Evolutionary conservation across 2,888 invertebrate species (phyloP), one percentile per base, ranked within the genome.

Genomic region (Campoplex nolae): DNA sequence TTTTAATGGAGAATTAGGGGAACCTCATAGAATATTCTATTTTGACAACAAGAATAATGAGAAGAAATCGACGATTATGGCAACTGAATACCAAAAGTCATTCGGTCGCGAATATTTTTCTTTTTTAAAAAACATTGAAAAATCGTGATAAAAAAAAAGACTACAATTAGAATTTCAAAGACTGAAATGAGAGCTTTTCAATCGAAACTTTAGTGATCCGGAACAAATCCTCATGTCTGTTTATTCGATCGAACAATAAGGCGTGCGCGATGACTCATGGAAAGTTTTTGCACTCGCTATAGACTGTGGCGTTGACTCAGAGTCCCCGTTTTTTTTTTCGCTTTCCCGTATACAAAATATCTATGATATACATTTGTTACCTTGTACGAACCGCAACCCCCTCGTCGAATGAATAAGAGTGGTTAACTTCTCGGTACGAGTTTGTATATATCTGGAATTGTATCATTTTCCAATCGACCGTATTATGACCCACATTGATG

Each of bases 401-500:
- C 74, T 38, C 2, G 51, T 71, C 48, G 51, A 54, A 56, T 56
- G 13, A 56, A 74, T 7, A 38, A 74, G 74, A 56, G 56, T 56
- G 23, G 38, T 74, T 54, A 51, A 76, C 54, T 56, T 45, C 32
- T 56, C 74, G 9, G 56, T 56, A 54, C 35, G 62, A 62, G 7
- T 32, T 3, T 38, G 38, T 38, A 28, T 62, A 13, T 16, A 28
- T n/a, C 45, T n/a, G 28, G 38, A 45, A 75, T 42, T 28, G 42
- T 35, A 71, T 79, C 51, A 54, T 76, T 80, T 74, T 58, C 73
- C 83, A 68, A 85, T 87, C 85, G 85, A 87, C 82, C 83, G 79
- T 56, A 32, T 73, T 62, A 77, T 87, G 87, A 87, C 87, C 87
- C 85, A 87, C 85, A 87, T 87, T 11, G 67, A 67, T 18, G 54